Percentiles rank a stretch among this genome's conserved stretches.
Evolutionary conservation across 2,888 invertebrate genomes (phyloP).

Genomic region (Andrena chrysosceles): DNA sequence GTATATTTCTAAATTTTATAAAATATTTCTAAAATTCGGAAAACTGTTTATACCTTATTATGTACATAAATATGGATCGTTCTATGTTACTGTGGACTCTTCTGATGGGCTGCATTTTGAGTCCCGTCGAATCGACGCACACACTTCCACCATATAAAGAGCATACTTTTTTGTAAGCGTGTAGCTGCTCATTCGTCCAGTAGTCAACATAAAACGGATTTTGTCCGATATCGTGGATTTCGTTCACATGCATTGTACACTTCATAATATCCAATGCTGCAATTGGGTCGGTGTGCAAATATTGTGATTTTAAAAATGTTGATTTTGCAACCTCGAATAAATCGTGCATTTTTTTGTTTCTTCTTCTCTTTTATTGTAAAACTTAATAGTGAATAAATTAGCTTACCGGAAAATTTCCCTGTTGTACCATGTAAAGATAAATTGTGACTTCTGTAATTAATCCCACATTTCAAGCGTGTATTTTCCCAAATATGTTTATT

Average conservation of each 20-base stretch:
- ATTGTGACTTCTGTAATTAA: too few species aligned
- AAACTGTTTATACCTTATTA: conserved; percentile 3
- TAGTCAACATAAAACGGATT: neutral
- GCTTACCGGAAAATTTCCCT: too few species aligned
- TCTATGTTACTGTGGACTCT: neutral
- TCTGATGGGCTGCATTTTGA: neutral
- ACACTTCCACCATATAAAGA: neutral
- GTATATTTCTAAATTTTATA: conserved; percentile 5
- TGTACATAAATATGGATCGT: conserved; percentile 2
- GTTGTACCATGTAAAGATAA: too few species aligned
- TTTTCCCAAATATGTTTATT: too few species aligned
- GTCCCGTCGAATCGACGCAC: conserved; percentile 1
- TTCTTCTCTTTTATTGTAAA: neutral
- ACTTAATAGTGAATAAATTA: neutral
- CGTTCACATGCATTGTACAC: neutral
- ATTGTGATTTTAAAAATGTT: neutral
- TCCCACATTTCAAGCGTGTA: too few species aligned
- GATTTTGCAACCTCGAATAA: neutral
- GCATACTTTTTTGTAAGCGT: neutral
- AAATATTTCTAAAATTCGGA: conserved; percentile 1
- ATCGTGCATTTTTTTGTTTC: conserved; percentile 3
- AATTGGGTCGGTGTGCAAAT: neutral
- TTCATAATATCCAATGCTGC: neutral
- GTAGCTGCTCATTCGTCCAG: neutral
- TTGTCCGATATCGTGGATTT: neutral